Evolutionary conservation across 53 echinoderm and acorn worm genomes (phyloP), one percentile per base, ranked within the genome.

Genomic region (Apostichopus leukothele): DNA sequence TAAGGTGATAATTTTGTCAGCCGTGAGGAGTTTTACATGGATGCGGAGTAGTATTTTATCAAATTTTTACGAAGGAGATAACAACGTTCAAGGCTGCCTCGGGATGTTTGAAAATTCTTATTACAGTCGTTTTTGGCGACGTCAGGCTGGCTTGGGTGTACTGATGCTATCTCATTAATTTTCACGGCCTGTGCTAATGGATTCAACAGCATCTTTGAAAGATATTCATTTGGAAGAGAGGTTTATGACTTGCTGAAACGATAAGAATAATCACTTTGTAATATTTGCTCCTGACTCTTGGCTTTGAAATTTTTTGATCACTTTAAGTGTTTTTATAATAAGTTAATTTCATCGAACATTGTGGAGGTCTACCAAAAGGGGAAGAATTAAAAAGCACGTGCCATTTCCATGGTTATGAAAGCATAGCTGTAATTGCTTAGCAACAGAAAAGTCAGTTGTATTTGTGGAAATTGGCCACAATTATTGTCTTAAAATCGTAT

Each of bases 161-260:
- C 14, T 19, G 71, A 71, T 18, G 71, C 71, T 71, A 71, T 71
- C 71, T 71, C 20, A 71, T 71, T 71, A 71, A n/a, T 71, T 71
- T 71, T 71, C 71, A 71, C 5, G 71, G 71, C 71, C 71, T 71
- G 20, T 19, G 71, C 71, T 71, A 71, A 71, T 71, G 71, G 71
- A 71, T 71, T 71, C 71, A 71, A 71, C 71, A 71, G 71, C 18
- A 18, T 71, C 71, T 71, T 71, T 39, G 18, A 13, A n/a, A 71
- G 20, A 19, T 71, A 71, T 71, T 71, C 13, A 71, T 71, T 71
- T 71, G 18, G 18, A 71, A 71, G 71, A 6, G 71, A 71, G 71
- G 71, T 71, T 71, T 71, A 71, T 19, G 71, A 19, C n/a, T 71
- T 71, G 71, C 71, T 71, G 18, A 19, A 71, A 18, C 13, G 20